These are phyloP conservation scores for Dromiciops gliroides DNA, from an alignment of 2,113 vertebrate species.

Conservation along the genomic window DNA sequence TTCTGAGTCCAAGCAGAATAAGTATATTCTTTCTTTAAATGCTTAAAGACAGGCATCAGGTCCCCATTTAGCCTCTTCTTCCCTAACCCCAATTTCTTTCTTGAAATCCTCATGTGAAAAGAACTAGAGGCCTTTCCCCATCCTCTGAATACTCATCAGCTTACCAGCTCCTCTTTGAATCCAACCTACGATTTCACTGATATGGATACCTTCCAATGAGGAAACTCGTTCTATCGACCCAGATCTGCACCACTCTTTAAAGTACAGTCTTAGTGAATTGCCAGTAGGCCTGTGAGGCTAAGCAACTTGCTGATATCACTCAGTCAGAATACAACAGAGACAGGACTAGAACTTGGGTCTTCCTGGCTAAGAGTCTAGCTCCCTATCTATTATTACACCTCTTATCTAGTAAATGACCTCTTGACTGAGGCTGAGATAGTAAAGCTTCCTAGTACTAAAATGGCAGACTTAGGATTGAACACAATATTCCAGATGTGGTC, in stretches of 20 bases:
- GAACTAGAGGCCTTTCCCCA: background rate
- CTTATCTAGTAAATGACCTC: background rate
- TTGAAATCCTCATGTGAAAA: background rate
- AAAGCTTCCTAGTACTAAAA: background rate
- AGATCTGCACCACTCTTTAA: background rate
- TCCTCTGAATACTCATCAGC: background rate
- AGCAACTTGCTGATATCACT: background rate
- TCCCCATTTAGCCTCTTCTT: background rate
- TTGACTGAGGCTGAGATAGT: background rate
- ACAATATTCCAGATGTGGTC: background rate
- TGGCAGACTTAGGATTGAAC: background rate
- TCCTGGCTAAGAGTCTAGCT: background rate
- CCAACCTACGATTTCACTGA: background rate
- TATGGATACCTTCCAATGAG: background rate
- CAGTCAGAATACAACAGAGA: background rate
- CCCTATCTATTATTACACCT: background rate
- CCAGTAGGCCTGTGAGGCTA: background rate
- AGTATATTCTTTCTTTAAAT: background rate
- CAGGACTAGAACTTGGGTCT: background rate
- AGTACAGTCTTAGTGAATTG: background rate
- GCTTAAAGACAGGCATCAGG: background rate
- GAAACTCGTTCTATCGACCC: background rate
- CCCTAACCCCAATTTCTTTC: background rate
- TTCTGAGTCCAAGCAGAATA: background rate
- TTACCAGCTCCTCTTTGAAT: background rate